Evolutionary conservation across 2,797 vertebrate species (phyloP), one percentile per base, ranked within the genome.

Genomic region (Propithecus perrieri): DNA sequence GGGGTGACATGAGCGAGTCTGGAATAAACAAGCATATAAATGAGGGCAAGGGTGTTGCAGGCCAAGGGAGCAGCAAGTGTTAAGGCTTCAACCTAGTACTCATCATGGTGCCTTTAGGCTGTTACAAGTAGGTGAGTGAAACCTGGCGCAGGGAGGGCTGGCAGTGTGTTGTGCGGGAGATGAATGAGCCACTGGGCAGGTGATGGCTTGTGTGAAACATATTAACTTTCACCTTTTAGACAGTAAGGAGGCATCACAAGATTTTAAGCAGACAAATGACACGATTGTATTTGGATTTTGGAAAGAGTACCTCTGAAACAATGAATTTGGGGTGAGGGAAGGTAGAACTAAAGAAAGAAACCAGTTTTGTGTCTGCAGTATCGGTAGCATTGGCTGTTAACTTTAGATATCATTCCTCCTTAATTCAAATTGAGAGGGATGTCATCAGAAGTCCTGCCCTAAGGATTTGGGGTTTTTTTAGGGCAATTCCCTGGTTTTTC

Each of bases 121-220:
- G 53, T 48, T 61, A 26, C 14, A 20, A 26, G 59, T 28, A 22
- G 38, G 24, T n/a, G 72, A 22, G 17, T 61, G 8, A 59, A 26
- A 50, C 20, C 10, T 67, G 4, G 13, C 69, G 0, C 7, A 20
- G 15, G 28, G n/a, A 7, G n/a, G 2, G 1, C 0, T 3, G 7
- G 28, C 18, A 35, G 2, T 63, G 10, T 4, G 35, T 7, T 50
- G 2, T 1, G 24, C 0, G 14, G 30, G 35, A 48, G 33, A 38
- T 28, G 14, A 22, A 5, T 17, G n/a, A 83, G 57, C 41, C 33
- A 15, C 9, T 22, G 5, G 61, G 17, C 14, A 69, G 48, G 55
- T 0, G 0, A 76, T 35, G 59, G 10, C 48, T 79, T 35, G 10
- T 9, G 24, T 12, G 43, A 33, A 28, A 1, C 38, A 3, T 0